Evolutionary conservation across 2,888 invertebrate genomes (phyloP).

Genomic region (Leuctra nigra): DNA sequence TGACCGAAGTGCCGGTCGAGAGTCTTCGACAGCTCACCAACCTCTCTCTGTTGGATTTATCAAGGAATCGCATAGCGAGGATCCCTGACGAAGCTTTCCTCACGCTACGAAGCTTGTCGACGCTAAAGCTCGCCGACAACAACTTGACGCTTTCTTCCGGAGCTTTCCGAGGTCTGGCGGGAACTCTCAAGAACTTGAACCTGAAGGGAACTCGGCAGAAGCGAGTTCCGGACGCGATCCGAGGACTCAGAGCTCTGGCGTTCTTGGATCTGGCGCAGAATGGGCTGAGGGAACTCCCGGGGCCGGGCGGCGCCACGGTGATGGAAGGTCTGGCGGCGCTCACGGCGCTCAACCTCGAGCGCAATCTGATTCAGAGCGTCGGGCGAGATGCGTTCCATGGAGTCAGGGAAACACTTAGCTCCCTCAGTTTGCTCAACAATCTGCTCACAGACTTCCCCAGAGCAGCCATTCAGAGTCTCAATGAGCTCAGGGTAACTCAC

Average conservation of each 20-base stretch:
- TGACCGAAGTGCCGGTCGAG: slow-evolving; percentile 69
- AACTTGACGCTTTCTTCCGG: slow-evolving; percentile 65
- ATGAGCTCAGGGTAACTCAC: slow-evolving; percentile 68
- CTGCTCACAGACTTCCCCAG: slow-evolving; percentile 81
- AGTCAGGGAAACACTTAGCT: slow-evolving; percentile 74
- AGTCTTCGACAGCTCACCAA: slow-evolving; percentile 61
- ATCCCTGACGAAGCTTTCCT: slow-evolving; percentile 72
- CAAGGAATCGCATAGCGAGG: slow-evolving; percentile 66
- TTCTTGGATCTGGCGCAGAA: slow-evolving; percentile 88
- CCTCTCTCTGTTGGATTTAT: slow-evolving; percentile 74
- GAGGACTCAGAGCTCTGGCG: slow-evolving; percentile 69
- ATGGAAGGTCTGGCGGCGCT: slow-evolving; percentile 75
- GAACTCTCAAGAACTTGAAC: slow-evolving; percentile 78
- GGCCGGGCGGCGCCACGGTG: slow-evolving; percentile 55
- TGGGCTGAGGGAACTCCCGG: slow-evolving; percentile 73
- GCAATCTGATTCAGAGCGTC: slow-evolving; percentile 76
- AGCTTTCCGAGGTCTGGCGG: slow-evolving; percentile 73
- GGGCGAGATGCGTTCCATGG: slow-evolving; percentile 71
- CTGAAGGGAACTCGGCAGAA: slow-evolving; percentile 80
- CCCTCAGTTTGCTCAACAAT: slow-evolving; percentile 83
- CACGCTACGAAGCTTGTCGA: slow-evolving; percentile 64
- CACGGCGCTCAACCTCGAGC: slow-evolving; percentile 80
- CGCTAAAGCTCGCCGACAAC: slow-evolving; percentile 81
- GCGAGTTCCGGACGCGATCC: slow-evolving; percentile 69
- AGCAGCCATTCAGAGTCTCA: slow-evolving; percentile 66